Conservation (phyloP, 2,797 vertebrate species). For the Rallus crepitans region DNA sequence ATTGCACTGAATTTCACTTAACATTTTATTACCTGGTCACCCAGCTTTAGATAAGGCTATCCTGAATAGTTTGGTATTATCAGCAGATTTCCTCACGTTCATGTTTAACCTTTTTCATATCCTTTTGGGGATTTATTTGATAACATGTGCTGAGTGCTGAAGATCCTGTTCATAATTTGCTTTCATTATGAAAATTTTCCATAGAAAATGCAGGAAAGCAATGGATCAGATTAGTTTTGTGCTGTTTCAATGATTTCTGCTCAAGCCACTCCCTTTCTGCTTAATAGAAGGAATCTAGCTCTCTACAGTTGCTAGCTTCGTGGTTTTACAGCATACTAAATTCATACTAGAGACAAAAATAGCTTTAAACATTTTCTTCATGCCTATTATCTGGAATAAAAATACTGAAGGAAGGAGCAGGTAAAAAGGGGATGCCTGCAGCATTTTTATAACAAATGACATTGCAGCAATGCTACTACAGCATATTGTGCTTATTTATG, state of each 20-base stretch:
- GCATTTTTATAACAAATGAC: background rate
- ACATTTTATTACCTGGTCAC: background rate
- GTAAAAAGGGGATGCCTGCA: background rate
- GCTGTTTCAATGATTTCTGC: background rate
- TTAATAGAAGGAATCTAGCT: background rate
- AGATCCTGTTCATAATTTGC: background rate
- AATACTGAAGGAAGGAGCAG: background rate
- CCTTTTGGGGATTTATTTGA: background rate
- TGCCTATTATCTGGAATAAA: background rate
- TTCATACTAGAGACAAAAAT: background rate
- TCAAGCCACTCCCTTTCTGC: background rate
- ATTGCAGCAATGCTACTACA: background rate
- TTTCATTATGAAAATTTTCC: background rate
- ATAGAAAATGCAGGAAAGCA: background rate
- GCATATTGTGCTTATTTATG: background rate
- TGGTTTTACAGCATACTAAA: background rate
- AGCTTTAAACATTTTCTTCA: background rate
- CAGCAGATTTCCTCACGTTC: background rate
- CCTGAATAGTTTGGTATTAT: background rate
- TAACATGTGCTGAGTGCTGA: background rate
- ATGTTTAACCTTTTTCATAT: background rate
- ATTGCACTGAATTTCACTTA: background rate
- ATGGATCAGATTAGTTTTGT: background rate
- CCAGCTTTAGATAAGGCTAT: background rate
- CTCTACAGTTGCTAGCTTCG: background rate